phyloP scores from a whole-genome alignment of 2,113 vertebrate genomes.

The Sigmodon hispidus region DNA sequence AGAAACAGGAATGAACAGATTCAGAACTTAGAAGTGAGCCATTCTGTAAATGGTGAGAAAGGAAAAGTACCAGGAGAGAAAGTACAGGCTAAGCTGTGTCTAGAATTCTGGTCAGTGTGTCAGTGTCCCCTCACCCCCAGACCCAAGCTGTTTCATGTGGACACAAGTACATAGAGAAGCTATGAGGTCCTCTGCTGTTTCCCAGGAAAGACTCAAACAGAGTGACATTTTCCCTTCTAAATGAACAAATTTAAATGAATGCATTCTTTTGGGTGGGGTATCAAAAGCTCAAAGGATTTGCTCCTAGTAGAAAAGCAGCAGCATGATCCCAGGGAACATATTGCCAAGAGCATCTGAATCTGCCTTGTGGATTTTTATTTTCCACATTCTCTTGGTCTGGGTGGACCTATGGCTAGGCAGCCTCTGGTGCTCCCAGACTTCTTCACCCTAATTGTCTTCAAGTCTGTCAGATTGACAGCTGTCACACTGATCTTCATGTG shows the following conservation, averaged over 20 bases:
- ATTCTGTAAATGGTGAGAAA: not conserved
- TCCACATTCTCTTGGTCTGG: not conserved
- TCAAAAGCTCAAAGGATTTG: slow-evolving; percentile 46
- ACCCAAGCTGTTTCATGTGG: not conserved
- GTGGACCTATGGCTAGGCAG: not conserved
- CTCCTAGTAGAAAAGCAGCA: slow-evolving; percentile 63
- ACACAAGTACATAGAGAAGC: not conserved
- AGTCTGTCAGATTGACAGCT: too few species aligned
- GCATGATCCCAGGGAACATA: not conserved
- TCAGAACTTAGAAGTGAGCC: not conserved
- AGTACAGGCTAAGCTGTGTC: not conserved
- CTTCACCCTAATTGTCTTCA: fast-evolving
- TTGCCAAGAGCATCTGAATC: not conserved
- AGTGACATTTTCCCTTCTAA: not conserved
- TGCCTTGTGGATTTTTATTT: not conserved
- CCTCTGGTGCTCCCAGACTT: not conserved
- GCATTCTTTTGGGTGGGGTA: slow-evolving; percentile 27
- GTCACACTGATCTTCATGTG: not conserved
- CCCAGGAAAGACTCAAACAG: not conserved
- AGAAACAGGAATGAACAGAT: not conserved
- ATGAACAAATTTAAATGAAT: slow-evolving; percentile 31
- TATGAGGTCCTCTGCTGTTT: not conserved
- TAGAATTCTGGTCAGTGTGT: not conserved
- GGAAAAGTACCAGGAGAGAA: not conserved
- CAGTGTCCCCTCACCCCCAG: not conserved